Conservation (phyloP, 1,140 invertebrate genomes). For the Hetaerina americana region DNA sequence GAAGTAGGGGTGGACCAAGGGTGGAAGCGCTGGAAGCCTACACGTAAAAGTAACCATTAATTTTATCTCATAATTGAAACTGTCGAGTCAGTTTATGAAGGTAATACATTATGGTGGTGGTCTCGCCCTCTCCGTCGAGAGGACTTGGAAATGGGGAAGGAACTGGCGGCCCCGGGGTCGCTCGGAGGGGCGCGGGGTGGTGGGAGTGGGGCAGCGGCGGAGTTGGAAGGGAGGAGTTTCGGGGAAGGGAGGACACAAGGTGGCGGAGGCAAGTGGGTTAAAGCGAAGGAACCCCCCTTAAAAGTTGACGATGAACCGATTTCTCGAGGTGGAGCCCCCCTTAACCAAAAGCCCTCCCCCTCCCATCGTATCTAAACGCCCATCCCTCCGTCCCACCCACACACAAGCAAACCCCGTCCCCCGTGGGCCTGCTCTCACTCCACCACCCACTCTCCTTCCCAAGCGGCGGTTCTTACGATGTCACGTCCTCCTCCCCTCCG, state of each 20-base stretch:
- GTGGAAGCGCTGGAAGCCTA: not conserved
- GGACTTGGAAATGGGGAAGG: not conserved
- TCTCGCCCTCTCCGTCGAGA: not conserved
- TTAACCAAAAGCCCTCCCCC: too few species aligned
- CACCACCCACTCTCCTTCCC: not conserved
- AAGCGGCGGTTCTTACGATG: not conserved
- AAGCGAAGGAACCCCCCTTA: not conserved
- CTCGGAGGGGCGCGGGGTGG: not conserved
- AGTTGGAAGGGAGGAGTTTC: not conserved
- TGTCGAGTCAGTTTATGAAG: slow-evolving; percentile 5
- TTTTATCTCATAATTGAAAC: slow-evolving; percentile 8
- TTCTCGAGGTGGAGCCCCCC: not conserved
- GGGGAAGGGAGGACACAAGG: not conserved
- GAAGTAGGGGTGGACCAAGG: not conserved
- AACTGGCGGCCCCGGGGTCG: not conserved
- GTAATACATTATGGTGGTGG: slow-evolving; percentile 4
- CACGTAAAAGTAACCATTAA: slow-evolving; percentile 6
- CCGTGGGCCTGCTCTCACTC: too few species aligned
- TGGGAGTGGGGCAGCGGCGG: not conserved
- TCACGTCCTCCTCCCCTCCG: not conserved
- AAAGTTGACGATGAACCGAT: not conserved
- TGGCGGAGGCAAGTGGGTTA: not conserved
- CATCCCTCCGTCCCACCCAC: not conserved
- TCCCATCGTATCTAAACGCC: not conserved
- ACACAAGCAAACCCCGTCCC: too few species aligned